Base-by-base conservation (phyloP, 1,140 invertebrate genomes). In the Chrysomallon squamiferum region DNA sequence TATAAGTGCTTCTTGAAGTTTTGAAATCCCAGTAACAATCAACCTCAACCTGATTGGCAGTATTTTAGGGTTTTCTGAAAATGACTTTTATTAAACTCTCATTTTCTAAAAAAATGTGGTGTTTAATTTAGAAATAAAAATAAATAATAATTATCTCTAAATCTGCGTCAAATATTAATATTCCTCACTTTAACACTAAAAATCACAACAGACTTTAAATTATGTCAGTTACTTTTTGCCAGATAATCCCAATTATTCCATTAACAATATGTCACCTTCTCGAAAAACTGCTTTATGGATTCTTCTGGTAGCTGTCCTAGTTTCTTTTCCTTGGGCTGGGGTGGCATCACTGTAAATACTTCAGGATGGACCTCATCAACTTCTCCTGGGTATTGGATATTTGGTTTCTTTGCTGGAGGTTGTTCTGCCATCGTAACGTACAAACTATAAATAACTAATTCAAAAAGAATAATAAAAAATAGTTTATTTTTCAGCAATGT, bases 261-360 rank as follows among this genome's bases (percentile, higher is more conserved):
- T n/a, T n/a, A n/a, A 38, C 35, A 38, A 38, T 7, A 38, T 38
- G 35, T 38, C 15, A 82, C 81, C 75, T 81, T 60, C 66, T 79
- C 73, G 61, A 80, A 84, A 66, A 75, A 84, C 38, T 81, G 74
- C 58, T 69, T 59, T n/a, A 82, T 71, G 47, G 67, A 66, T 9
- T 71, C 22, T 9, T 76, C 72, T 3, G 75, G 47, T 20, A 80
- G 63, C 52, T 82, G 78, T 20, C 78, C 80, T 5, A 73, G 71
- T 66, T 82, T 82, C 29, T 67, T 57, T 25, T 69, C 62, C 29
- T 57, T 65, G 15, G 75, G 64, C 35, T 77, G 77, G 18, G 66
- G 38, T 29, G 73, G 78, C 67, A 75, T 77, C n/a, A 70, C 71
- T 61, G 74, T 66, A 33, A 77, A 74, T 0, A 74, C 29, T 27